phyloP scores from a whole-genome alignment of 2,888 invertebrate genomes.

The Drosophila nr. perissopoda region DNA sequence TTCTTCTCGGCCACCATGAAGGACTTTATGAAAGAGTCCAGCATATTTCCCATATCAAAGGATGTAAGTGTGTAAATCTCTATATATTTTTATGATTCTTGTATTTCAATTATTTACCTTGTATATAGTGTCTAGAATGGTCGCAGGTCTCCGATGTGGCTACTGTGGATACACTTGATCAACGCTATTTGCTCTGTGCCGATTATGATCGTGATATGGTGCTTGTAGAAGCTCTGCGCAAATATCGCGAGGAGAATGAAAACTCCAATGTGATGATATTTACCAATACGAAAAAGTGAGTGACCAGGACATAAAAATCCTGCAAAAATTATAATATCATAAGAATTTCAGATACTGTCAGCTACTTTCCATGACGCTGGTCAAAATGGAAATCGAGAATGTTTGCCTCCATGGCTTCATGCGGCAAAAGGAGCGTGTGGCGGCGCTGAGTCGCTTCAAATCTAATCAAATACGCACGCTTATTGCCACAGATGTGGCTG shows the following conservation, averaged over 20 bases:
- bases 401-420: constrained; percentile 97
- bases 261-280: constrained; percentile 96
- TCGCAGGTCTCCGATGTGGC: constrained; percentile 90
- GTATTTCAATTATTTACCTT: background rate
- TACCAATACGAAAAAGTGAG: constrained; percentile 97
- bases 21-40: constrained; percentile 90
- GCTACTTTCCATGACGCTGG: constrained; percentile 94
- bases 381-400: constrained; percentile 94
- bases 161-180: constrained; percentile 95
- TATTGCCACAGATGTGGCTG: constrained; percentile 98
- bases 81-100: background rate
- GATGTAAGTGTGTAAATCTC: constrained; percentile 86
- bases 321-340: background rate
- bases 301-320: constrained; percentile 15
- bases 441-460: constrained; percentile 94
- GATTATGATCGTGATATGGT: constrained; percentile 96
- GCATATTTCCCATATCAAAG: constrained; percentile 87
- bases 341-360: constrained; percentile 91
- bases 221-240: constrained; percentile 92
- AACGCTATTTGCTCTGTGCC: constrained; percentile 96
- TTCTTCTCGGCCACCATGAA: constrained; percentile 98
- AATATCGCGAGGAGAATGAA: constrained; percentile 90
- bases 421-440: constrained; percentile 93
- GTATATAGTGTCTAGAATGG: constrained; percentile 86
- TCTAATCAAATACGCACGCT: constrained; percentile 94